A percentile compares a stretch with the other conserved stretches of the same genome.
These are phyloP conservation scores for Brevimyrus niger DNA, from an alignment of 2,113 vertebrate genomes.

Conservation along the genomic window DNA sequence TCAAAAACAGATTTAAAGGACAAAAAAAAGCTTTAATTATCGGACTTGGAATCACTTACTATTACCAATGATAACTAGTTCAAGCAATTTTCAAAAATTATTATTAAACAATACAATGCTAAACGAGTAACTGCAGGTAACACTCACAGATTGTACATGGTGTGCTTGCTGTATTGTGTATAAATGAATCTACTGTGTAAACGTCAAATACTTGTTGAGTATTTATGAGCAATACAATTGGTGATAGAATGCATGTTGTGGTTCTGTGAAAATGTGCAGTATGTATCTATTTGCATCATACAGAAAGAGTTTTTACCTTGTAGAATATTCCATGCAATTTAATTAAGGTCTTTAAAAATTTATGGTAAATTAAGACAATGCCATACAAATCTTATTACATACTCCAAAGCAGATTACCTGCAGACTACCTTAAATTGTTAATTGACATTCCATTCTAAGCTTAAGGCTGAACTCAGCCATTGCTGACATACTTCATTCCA, in stretches of 20 bases:
- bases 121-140: neutral
- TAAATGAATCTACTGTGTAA: neutral
- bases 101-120: neutral
- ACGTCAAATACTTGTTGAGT: neutral
- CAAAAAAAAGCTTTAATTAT: neutral
- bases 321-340: neutral
- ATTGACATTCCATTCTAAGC: neutral
- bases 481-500: neutral
- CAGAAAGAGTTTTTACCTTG: neutral
- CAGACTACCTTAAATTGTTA: conserved; percentile 7
- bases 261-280: neutral
- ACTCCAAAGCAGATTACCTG: neutral
- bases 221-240: neutral
- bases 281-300: neutral
- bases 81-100: neutral
- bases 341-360: neutral
- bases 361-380: neutral
- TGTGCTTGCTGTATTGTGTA: neutral
- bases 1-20: neutral
- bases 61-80: neutral
- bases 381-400: neutral
- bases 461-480: conserved; percentile 4
- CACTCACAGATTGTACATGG: neutral
- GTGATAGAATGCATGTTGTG: neutral
- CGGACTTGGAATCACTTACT: neutral